Base-by-base conservation (phyloP, 1,140 invertebrate species). In the Ceratitis capitata region DNA sequence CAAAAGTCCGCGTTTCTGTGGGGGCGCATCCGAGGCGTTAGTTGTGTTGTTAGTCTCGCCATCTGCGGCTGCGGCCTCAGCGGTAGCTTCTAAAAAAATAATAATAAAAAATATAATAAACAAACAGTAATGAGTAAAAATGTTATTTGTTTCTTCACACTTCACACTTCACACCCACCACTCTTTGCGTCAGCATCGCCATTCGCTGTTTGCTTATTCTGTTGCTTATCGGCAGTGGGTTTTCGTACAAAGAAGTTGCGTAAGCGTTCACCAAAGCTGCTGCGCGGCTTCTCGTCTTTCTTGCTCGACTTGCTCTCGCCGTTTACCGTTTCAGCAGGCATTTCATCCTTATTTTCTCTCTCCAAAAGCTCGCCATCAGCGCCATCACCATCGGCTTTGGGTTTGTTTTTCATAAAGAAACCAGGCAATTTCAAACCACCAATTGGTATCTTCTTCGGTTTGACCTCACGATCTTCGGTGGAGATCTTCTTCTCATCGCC, bases 381-480 rank as follows among this genome's bases (percentile, higher is more conserved):
- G 10, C 91, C 92, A 53, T 92, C 92, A 56, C 92, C 91, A 78
- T 92, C 91, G 2, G 86, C 86, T 84, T 91, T 88, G 19, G 95
- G 96, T 88, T 95, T 95, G 87, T 94, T 95, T 86, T 95, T 94
- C 85, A 95, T 96, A 88, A 96, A 96, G 91, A 95, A 95, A 42
- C 96, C 96, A 6, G 96, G 96, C 94, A 97, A 95, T 92, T 96
- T 96, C 74, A 97, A 96, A 16, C 95, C 96, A 47, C 96, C 96
- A 87, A 96, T 96, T 3, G 96, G 96, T 88, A 96, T 96, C 90
- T 96, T 96, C 89, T 95, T 96, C 10, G 95, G 95, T 88, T 96
- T 96, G 1, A 95, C 95, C 90, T 95, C 94, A 85, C 94, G 93
- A 42, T 94, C 94, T 88, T 95, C 94, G 88, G 95, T 94, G 19